These are phyloP conservation scores for Cacatua alba DNA, from an alignment of 2,113 vertebrate genomes.

Conservation along the genomic window DNA sequence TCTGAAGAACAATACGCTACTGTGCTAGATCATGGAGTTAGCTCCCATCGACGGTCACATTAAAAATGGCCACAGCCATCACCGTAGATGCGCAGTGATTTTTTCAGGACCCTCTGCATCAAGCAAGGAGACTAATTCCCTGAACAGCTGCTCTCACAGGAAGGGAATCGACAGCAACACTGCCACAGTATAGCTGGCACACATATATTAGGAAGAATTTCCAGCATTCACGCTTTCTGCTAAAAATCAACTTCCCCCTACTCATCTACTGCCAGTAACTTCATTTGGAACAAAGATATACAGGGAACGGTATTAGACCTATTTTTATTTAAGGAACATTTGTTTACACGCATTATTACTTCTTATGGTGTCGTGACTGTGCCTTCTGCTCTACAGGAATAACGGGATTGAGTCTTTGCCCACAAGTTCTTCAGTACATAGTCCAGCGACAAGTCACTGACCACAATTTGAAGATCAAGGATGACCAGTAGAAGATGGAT, in stretches of 20 bases:
- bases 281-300: slow-evolving; percentile 55
- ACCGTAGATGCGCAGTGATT: not conserved
- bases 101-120: slow-evolving; percentile 34
- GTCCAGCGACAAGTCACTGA: not conserved
- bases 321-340: slow-evolving; percentile 46
- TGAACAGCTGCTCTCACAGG: slow-evolving; percentile 58
- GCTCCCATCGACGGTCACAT: not conserved
- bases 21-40: not conserved
- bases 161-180: slow-evolving; percentile 32
- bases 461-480: not conserved
- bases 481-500: not conserved
- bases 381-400: slow-evolving; percentile 11
- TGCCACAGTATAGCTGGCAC: slow-evolving; percentile 55
- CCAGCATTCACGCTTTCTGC: slow-evolving; percentile 41
- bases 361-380: not conserved
- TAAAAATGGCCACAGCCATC: slow-evolving; percentile 11
- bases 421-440: not conserved
- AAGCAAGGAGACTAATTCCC: slow-evolving; percentile 24
- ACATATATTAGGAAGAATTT: slow-evolving; percentile 20
- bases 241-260: slow-evolving; percentile 60
- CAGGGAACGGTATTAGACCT: slow-evolving; percentile 1
- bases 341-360: slow-evolving; percentile 51
- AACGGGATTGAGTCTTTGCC: not conserved
- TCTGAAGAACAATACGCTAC: slow-evolving; percentile 35
- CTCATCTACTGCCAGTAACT: slow-evolving; percentile 57